These are phyloP conservation scores for Dreissena rostriformis DNA, from an alignment of 1,140 invertebrate genomes.

Conservation along the genomic window DNA sequence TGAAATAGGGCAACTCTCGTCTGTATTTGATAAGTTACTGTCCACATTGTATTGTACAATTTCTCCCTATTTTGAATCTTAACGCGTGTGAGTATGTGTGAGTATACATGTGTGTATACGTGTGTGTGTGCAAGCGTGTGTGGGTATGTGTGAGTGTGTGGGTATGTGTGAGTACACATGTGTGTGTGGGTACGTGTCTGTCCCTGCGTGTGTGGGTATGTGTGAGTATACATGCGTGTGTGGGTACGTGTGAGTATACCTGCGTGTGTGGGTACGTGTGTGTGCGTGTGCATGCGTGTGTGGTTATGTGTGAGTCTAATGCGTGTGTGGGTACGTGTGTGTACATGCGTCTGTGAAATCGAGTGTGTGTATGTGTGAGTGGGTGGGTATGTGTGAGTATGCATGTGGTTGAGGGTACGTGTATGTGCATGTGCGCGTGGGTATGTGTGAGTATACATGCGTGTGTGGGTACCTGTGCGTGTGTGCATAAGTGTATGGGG, in stretches of 20 bases:
- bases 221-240: conserved; percentile 7
- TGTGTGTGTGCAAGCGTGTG: conserved; percentile 50
- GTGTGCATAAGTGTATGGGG: conserved; percentile 29
- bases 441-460: conserved; percentile 31
- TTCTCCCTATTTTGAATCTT: no score
- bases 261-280: conserved; percentile 23
- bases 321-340: background rate
- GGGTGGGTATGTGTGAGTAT: background rate
- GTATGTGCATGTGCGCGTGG: background rate
- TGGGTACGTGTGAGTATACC: background rate
- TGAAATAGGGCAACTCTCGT: no score
- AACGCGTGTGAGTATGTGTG: conserved; percentile 40
- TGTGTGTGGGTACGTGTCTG: background rate
- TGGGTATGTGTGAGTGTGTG: conserved; percentile 17
- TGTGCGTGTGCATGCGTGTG: conserved; percentile 10
- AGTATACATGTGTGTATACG: conserved; percentile 38
- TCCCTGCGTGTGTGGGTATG: conserved; percentile 1
- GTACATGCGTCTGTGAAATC: background rate
- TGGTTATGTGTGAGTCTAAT: background rate
- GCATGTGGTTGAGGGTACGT: background rate
- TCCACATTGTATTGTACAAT: no score
- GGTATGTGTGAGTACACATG: background rate
- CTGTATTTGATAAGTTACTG: no score
- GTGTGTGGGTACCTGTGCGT: conserved; percentile 24
- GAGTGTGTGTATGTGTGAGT: background rate